Conservation (phyloP, 2,113 vertebrate species). For the Grantiella picta region DNA sequence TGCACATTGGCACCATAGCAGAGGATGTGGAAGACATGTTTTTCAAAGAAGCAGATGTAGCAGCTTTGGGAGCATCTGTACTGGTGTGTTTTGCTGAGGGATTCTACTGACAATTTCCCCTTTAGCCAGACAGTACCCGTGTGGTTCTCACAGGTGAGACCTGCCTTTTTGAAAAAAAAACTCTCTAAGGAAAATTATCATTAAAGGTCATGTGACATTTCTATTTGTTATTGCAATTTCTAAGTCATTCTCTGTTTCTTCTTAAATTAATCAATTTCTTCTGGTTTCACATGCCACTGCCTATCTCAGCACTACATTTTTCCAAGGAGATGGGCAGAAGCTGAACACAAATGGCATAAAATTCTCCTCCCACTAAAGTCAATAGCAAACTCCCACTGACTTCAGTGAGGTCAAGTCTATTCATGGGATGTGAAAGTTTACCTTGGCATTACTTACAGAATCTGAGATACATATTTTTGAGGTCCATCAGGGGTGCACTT, state of each 20-base stretch:
- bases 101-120: neutral
- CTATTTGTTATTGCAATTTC: neutral
- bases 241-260: neutral
- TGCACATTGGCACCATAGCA: slow-evolving; percentile 37
- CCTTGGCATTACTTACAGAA: neutral
- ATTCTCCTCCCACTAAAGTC: neutral
- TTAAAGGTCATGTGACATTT: neutral
- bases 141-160: slow-evolving; percentile 9
- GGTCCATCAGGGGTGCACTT: neutral
- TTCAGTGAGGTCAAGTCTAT: neutral
- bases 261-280: neutral
- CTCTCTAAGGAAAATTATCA: neutral
- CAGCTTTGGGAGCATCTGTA: slow-evolving; percentile 30
- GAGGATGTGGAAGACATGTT: slow-evolving; percentile 60
- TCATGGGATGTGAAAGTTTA: neutral
- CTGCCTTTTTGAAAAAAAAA: neutral
- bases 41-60: slow-evolving; percentile 67
- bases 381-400: neutral
- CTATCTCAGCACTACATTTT: neutral
- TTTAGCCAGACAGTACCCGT: neutral
- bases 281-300: neutral
- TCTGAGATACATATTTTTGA: neutral
- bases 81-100: neutral
- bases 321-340: neutral
- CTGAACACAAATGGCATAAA: neutral